A percentile compares a stretch with the other conserved stretches of the same genome.
Conservation (phyloP, 1,140 invertebrate genomes). For the Helicoverpa zea region DNA sequence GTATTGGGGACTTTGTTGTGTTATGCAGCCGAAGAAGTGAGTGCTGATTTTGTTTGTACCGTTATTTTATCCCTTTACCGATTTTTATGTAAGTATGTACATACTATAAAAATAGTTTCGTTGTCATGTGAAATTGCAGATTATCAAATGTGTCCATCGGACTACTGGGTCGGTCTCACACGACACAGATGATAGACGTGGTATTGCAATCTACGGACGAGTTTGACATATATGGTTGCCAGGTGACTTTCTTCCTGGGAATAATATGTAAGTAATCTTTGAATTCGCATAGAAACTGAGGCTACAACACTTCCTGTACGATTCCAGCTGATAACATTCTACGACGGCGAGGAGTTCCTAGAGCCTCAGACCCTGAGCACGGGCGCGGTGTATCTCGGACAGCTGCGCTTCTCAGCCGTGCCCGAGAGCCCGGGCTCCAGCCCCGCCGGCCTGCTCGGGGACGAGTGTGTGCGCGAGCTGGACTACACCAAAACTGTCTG, state of each 20-base stretch:
- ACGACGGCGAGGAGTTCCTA: conserved; percentile 64
- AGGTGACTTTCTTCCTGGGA: conserved; percentile 34
- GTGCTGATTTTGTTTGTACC: conserved; percentile 16
- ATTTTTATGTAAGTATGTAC: background rate
- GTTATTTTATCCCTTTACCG: background rate
- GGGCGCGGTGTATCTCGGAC: conserved; percentile 63
- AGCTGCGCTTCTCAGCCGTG: conserved; percentile 63
- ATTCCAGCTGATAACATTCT: conserved; percentile 68
- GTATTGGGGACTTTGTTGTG: conserved; percentile 72
- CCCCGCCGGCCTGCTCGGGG: conserved; percentile 61
- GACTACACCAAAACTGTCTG: conserved; percentile 63
- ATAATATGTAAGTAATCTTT: no score
- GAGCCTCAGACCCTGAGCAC: conserved; percentile 55
- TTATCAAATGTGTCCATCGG: background rate
- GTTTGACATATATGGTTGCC: conserved; percentile 57
- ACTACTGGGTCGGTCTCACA: background rate
- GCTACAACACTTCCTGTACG: background rate
- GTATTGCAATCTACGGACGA: conserved; percentile 63
- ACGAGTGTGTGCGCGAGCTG: conserved; percentile 56
- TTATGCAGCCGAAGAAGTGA: conserved; percentile 67
- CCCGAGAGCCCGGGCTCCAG: conserved; percentile 52
- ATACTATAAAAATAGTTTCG: background rate
- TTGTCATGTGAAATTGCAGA: background rate
- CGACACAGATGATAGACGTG: conserved; percentile 51
- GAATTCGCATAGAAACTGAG: no score